Conservation (phyloP, 2,113 vertebrate genomes). For the Marcusenius ussheri region DNA sequence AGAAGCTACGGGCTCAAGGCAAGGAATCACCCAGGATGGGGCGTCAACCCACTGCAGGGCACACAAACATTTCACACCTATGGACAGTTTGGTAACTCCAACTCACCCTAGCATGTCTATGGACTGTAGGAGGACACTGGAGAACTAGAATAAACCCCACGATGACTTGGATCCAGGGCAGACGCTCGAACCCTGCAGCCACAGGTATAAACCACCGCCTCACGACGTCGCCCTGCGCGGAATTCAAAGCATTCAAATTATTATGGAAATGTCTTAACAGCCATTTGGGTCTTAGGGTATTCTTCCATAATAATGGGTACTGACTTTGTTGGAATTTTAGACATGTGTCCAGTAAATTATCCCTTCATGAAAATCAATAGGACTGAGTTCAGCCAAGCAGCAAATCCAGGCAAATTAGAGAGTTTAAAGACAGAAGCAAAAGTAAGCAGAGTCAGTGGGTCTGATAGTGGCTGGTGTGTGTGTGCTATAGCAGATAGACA, state of each 20-base stretch:
- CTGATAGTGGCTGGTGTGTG: background rate
- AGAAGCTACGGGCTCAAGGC: background rate
- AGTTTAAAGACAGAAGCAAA: conserved; percentile 23
- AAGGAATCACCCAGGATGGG: background rate
- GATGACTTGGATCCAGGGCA: background rate
- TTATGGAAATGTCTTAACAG: background rate
- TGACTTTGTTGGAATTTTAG: conserved; percentile 24
- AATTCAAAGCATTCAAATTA: background rate
- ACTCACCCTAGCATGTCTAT: background rate
- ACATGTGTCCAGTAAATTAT: conserved; percentile 22
- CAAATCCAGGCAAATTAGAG: conserved; percentile 35
- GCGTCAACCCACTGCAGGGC: background rate
- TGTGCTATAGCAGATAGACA: background rate
- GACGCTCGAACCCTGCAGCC: background rate
- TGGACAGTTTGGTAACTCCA: background rate
- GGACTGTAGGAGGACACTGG: background rate
- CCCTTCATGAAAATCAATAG: conserved; percentile 31
- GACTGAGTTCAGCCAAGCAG: conserved; percentile 23
- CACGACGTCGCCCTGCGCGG: background rate
- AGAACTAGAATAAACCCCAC: background rate
- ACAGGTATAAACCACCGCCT: background rate
- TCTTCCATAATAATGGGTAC: background rate
- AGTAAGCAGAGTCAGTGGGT: background rate
- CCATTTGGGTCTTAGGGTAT: background rate
- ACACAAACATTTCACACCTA: background rate